Conservation (phyloP, 2,113 vertebrate genomes). For the Callaeas wilsoni region DNA sequence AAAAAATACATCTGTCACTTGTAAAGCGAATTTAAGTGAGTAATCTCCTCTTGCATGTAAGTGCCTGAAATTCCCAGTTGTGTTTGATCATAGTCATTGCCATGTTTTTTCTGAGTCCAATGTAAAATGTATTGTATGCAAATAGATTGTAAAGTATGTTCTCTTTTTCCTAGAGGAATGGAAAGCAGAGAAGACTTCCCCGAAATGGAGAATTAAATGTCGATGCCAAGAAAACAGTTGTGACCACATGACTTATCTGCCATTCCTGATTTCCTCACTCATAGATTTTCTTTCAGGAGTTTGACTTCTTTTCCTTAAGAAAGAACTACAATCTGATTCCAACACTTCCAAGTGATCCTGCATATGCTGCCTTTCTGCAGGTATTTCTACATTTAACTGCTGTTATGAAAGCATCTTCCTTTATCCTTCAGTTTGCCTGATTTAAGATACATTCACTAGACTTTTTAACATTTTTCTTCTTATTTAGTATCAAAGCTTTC, state of each 20-base stretch:
- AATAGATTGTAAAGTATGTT: not conserved
- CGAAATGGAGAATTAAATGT: not conserved
- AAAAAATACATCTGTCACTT: not conserved
- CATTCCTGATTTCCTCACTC: not conserved
- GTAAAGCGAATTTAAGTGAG: not conserved
- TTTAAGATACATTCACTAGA: not conserved
- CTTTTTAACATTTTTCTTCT: not conserved
- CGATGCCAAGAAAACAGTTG: not conserved
- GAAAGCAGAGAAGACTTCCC: not conserved
- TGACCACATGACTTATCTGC: not conserved
- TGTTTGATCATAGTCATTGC: not conserved
- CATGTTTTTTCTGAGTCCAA: not conserved
- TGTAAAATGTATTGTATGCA: not conserved
- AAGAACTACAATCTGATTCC: not conserved
- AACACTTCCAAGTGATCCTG: not conserved
- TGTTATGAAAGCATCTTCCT: not conserved
- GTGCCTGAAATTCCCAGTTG: not conserved
- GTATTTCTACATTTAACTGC: not conserved
- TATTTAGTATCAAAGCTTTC: not conserved
- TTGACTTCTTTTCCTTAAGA: not conserved
- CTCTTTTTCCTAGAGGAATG: not conserved
- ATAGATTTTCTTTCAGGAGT: not conserved
- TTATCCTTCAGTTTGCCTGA: not conserved
- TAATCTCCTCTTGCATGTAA: not conserved
- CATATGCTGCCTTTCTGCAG: not conserved